Conservation (phyloP, 2,113 vertebrate species). For the Columba janthina region DNA sequence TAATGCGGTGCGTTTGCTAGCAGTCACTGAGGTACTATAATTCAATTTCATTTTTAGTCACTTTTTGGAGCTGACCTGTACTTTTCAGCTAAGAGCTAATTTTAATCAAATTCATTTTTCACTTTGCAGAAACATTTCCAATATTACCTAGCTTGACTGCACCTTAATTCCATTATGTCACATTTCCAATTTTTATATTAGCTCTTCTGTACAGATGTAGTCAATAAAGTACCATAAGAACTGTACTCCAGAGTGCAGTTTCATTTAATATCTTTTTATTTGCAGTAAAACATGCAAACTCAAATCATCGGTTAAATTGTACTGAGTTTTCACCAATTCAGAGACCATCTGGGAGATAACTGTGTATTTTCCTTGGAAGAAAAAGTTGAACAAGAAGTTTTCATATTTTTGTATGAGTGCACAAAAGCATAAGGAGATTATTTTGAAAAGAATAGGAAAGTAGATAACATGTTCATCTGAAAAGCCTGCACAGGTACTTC, state of each 20-base stretch:
- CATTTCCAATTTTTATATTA: slow-evolving; percentile 26
- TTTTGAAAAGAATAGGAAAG: neutral
- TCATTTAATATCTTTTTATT: neutral
- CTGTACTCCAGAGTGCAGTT: neutral
- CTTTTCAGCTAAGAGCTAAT: slow-evolving; percentile 6
- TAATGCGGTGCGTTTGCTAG: neutral
- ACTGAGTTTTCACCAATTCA: neutral
- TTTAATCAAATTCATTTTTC: slow-evolving; percentile 26
- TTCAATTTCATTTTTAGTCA: neutral
- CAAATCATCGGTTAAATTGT: neutral
- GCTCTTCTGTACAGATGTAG: neutral
- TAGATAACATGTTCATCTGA: neutral
- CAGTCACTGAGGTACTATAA: neutral
- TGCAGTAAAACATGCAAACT: neutral
- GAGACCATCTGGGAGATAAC: neutral
- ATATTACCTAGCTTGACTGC: neutral
- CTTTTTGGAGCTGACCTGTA: neutral
- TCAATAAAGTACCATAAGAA: neutral
- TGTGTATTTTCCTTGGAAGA: neutral
- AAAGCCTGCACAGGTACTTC: neutral
- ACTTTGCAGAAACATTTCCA: slow-evolving; percentile 6
- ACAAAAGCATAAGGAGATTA: neutral
- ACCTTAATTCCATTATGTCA: slow-evolving; percentile 34
- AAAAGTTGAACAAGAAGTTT: neutral
- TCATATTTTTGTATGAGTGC: neutral